These are phyloP conservation scores for Gisinianus flammeolus DNA, from an alignment of 2,888 invertebrate genomes.

Conservation along the genomic window DNA sequence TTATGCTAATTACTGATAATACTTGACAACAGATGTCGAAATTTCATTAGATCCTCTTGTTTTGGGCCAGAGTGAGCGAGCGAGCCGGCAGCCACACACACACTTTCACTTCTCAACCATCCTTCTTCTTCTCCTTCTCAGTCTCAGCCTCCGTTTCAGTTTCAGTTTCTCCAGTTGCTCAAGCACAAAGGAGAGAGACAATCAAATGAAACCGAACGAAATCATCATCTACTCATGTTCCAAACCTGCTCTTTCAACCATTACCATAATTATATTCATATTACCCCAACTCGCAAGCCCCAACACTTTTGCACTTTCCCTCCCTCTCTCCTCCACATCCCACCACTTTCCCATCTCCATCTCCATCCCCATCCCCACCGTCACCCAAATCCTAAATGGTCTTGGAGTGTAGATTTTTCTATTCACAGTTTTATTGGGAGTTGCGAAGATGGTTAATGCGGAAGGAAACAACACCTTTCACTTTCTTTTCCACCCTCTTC, in stretches of 20 bases:
- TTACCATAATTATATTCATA: slow-evolving; percentile 57
- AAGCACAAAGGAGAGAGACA: slow-evolving; percentile 36
- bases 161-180: not conserved
- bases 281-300: not conserved
- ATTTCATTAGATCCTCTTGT: slow-evolving; percentile 57
- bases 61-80: slow-evolving; percentile 41
- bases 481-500: slow-evolving; percentile 27
- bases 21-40: slow-evolving; percentile 59
- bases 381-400: too few relatives aligned
- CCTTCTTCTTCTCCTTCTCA: slow-evolving; percentile 5
- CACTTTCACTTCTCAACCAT: not conserved
- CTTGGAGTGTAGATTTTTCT: too few relatives aligned
- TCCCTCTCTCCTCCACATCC: not conserved
- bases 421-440: too few relatives aligned
- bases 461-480: slow-evolving; percentile 26
- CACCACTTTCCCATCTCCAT: not conserved
- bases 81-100: not conserved
- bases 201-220: slow-evolving; percentile 54
- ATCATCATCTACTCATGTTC: slow-evolving; percentile 49
- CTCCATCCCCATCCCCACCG: too few relatives aligned
- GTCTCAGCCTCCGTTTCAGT: not conserved
- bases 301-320: not conserved
- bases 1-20: slow-evolving; percentile 60
- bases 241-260: slow-evolving; percentile 45
- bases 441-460: too few relatives aligned